Evolutionary conservation across 37 sponge, comb jelly and placozoan genomes (phyloP), one percentile per base, ranked within the genome.

Genomic region (Dysidea cf. avara): DNA sequence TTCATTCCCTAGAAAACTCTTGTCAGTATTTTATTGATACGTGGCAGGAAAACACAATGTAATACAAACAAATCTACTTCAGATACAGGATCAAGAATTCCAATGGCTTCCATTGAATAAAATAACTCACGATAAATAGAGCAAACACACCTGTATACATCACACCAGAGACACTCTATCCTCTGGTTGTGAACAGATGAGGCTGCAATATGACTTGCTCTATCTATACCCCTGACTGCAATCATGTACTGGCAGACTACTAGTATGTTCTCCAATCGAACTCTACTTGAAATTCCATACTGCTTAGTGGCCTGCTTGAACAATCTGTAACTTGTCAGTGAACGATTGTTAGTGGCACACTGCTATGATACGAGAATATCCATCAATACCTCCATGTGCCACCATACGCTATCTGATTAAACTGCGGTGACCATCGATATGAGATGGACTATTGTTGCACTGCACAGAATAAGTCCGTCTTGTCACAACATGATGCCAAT

Each of bases 361-460:
- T 31, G 6, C 21, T 74, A n/a, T 18, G 74, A 79, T 49, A 61
- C 39, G 11, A n/a, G n/a, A n/a, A n/a, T n/a, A n/a, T n/a, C n/a
- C n/a, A n/a, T n/a, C n/a, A n/a, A n/a, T n/a, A n/a, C 74, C 66
- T 17, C 66, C 82, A 48, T 80, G 71, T 28, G 58, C 39, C 14
- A 80, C 81, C 37, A 80, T 38, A 2, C 67, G 59, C 74, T 74
- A 74, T 31, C 75, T 7, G 46, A 81, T 72, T 20, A 62, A 30
- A 13, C 56, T 81, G 49, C 74, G 82, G 22, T 81, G 79, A 2
- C 82, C 82, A 74, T 81, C 82, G 7, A 81, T 47, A 34, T 78
- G 70, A 69, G 69, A 78, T 21, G 69, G 61, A 24, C 58, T 55
- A 21, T 71, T 66, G 5, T 51, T 63, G 4, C 64, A 50, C 11